Conservation (phyloP, 2,888 invertebrate genomes). For the Drosophila pseudotalamancana region DNA sequence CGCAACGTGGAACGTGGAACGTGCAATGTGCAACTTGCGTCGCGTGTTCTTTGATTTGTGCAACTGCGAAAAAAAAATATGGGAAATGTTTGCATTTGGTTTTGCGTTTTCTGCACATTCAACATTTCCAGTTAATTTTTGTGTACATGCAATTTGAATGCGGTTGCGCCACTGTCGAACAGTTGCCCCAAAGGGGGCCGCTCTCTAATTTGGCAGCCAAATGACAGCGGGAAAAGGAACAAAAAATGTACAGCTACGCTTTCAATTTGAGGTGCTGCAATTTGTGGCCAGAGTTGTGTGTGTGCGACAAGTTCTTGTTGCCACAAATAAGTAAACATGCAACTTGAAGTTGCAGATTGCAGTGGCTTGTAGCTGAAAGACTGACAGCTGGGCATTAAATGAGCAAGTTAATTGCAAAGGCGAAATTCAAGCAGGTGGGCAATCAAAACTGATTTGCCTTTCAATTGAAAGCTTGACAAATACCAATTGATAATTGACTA, state of each 20-base stretch:
- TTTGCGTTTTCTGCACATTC: constrained; percentile 26
- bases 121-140: constrained; percentile 62
- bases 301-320: constrained; percentile 26
- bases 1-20: constrained; percentile 6
- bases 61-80: constrained; percentile 48
- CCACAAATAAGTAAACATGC: constrained; percentile 18
- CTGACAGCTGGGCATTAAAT: background rate
- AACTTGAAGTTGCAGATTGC: constrained; percentile 15
- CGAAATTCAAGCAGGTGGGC: background rate
- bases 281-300: constrained; percentile 26
- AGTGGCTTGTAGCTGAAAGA: background rate
- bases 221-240: constrained; percentile 30
- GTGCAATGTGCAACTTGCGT: constrained; percentile 17
- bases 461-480: background rate
- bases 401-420: background rate
- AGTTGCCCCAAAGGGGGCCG: background rate
- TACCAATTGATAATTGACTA: constrained; percentile 1
- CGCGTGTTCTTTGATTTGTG: constrained; percentile 50
- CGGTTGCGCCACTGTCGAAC: constrained; percentile 34
- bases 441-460: background rate
- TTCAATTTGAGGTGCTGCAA: constrained; percentile 26
- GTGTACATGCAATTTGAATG: constrained; percentile 61
- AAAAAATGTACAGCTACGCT: constrained; percentile 9
- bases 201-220: constrained; percentile 61
- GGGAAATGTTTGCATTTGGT: constrained; percentile 62